Base-by-base conservation (phyloP, 2,888 invertebrate genomes). In the Octodonta nipae region DNA sequence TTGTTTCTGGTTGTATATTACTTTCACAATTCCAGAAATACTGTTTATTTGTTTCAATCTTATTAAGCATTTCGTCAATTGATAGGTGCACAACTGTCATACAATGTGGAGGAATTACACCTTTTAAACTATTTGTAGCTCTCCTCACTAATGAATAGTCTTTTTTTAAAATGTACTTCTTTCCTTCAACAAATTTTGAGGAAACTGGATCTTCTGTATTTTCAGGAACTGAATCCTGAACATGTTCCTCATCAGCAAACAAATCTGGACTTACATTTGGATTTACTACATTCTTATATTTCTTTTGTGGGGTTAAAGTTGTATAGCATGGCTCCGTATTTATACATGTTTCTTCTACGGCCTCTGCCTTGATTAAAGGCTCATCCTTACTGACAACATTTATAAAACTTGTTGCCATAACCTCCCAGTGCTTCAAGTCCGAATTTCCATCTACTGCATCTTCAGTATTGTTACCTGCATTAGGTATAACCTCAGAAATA, bases 101-200 rank as follows among this genome's bases (percentile, higher is more conserved):
- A 13, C 78, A 79, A 1, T 81, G 82, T 6, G 83, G 84, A 13
- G 84, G 83, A 5, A 76, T 65, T 1, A 84, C 69, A 2, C 83
- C 83, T 42, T 70, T 70, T 5, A 84, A 58, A 27, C 68, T 70
- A 51, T 68, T 70, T 55, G 76, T 67, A 28, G 73, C 57, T 40
- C 58, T 57, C 26, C 49, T 58, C 13, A 67, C 42, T 35, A 66
- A 43, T 40, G 51, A 54, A 12, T 50, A 45, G 45, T 70, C 70
- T 2, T 54, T 47, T 33, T 47, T 51, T 8, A 46, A 37, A 8
- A 51, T 32, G 37, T 51, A 55, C 32, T 40, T 47, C 37, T 55
- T 52, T 30, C 47, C 35, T 1, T 38, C 33, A 14, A 36, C 36
- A 17, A 40, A 38, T 5, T 36, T 35, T n/a, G 33, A n/a, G n/a